Conservation (phyloP, 2,113 vertebrate species). For the human region DNA sequence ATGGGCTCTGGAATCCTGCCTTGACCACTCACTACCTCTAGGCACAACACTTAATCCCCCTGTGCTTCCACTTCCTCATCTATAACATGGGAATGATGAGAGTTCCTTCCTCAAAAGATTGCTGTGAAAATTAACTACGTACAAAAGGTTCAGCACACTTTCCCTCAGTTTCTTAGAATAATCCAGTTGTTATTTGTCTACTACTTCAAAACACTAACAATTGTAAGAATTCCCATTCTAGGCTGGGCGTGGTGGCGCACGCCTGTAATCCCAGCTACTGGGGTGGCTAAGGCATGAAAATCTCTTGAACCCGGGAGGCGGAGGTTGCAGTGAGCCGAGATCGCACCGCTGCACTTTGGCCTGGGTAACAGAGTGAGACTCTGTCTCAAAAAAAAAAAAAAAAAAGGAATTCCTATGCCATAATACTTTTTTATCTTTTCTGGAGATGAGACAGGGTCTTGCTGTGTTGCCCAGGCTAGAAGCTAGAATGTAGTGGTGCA, state of each 20-base stretch:
- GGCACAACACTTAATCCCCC: not conserved
- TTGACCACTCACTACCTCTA: not conserved
- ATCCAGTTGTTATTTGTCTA: not conserved
- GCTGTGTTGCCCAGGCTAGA: too few species aligned
- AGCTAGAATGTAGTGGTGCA: too few species aligned
- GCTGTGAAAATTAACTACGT: not conserved
- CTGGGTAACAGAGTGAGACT: too few species aligned
- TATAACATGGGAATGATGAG: not conserved
- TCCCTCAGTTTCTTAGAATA: not conserved
- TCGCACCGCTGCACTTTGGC: too few species aligned
- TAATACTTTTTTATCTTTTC: not conserved
- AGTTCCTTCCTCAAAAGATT: not conserved
- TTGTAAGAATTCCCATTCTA: not conserved
- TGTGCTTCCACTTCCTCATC: not conserved
- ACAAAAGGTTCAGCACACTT: not conserved
- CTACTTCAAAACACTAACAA: not conserved
- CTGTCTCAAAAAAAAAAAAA: too few species aligned
- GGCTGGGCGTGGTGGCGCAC: too few species aligned
- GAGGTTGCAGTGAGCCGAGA: too few species aligned
- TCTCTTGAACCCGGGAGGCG: too few species aligned
- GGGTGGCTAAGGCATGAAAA: too few species aligned
- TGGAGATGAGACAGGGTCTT: too few species aligned
- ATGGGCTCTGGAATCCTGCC: not conserved
- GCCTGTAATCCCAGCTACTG: too few species aligned
- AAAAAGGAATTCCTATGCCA: not conserved